Evolutionary conservation across 2,113 vertebrate species (phyloP), one percentile per base, ranked within the genome.

Genomic region (Prionailurus viverrinus): DNA sequence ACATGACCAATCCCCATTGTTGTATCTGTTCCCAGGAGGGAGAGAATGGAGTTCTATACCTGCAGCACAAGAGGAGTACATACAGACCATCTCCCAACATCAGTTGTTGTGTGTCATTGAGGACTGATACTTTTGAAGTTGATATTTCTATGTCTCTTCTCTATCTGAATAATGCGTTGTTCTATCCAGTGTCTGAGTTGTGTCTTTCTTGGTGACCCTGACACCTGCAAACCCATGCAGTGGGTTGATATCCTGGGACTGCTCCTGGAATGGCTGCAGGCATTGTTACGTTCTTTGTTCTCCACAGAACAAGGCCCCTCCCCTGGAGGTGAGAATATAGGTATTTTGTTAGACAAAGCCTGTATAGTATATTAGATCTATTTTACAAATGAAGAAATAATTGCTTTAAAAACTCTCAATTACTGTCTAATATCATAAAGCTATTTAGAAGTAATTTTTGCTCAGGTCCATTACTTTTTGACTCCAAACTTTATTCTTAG

Each of bases 211-310:
- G n/a, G 55, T 0, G 23, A 55, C 4, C 9, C 18, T 23, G 5
- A 23, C 1, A 53, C 45, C 27, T 93, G 10, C 14, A 69, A 13
- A 33, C 15, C 27, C 4, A 31, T 33, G 4, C 6, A 41, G 45
- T 27, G 3, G 6, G 3, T 65, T 88, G 8, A 45, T 10, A 66
- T 19, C 2, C 27, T 66, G 2, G 63, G 7, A 2, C 7, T 69
- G 1, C 5, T 79, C 7, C 4, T 51, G 11, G 19, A 6, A 3
- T 36, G 11, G 15, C 5, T 12, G 4, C 16, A 65, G 45, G 0
- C 2, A 53, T 29, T 69, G 4, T 29, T 51, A 63, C 10, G 7
- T 7, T 45, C 27, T 36, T 68, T 23, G 13, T 7, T 76, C 39
- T 58, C 25, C 48, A 16, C 18, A 2, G 12, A 14, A 0, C 48